Percentiles rank a stretch among this genome's conserved stretches.
Conservation (phyloP, 2,888 invertebrate genomes). For the Beris chalybata region DNA sequence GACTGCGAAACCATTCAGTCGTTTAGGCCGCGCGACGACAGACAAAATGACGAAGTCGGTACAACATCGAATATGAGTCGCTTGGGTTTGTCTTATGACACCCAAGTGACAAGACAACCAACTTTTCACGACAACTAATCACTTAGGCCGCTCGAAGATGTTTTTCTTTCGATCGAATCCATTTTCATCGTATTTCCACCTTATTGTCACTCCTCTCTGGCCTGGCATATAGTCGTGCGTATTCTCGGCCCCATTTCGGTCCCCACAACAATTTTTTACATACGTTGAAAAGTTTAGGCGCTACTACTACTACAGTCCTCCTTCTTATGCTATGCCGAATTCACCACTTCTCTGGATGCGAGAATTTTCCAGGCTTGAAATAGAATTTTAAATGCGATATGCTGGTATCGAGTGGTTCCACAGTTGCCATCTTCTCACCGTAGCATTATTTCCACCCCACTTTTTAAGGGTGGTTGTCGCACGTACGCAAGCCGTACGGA, state of each 20-base stretch:
- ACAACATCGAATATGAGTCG: constrained; percentile 4
- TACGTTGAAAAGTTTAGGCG: neutral
- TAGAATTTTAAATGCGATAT: constrained; percentile 9
- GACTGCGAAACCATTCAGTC: too few species aligned
- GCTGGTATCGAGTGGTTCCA: too few species aligned
- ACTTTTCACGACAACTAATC: constrained; percentile 13
- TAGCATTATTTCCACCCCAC: too few species aligned
- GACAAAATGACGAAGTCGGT: neutral
- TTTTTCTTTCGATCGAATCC: neutral
- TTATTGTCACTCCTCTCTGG: neutral
- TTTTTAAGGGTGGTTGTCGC: too few species aligned
- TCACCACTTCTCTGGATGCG: neutral
- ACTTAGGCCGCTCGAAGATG: constrained; percentile 7
- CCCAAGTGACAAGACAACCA: constrained; percentile 11
- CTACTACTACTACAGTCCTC: too few species aligned
- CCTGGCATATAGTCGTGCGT: neutral
- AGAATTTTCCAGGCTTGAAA: constrained; percentile 6
- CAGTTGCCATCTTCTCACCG: too few species aligned
- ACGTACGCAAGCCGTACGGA: neutral
- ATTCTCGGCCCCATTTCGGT: too few species aligned
- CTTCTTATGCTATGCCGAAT: too few species aligned
- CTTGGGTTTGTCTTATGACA: constrained; percentile 2
- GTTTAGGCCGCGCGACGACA: neutral
- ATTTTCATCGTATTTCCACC: constrained; percentile 13
- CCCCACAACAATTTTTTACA: neutral